phyloP scores from a whole-genome alignment of 2,888 invertebrate species.

The Listrodromus nycthemerus region DNA sequence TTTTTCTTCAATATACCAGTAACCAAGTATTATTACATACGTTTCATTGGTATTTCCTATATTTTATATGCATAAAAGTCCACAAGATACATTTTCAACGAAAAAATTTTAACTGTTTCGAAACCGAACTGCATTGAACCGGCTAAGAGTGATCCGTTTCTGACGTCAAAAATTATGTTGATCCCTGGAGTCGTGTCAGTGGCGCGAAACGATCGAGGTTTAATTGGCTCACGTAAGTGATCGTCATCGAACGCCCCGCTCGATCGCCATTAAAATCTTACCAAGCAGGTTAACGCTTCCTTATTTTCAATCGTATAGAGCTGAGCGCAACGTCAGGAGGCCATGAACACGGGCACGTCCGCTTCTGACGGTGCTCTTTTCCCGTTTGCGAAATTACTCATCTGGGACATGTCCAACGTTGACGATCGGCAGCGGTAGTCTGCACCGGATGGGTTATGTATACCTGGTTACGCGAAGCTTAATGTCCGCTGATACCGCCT shows the following conservation, averaged over 20 bases:
- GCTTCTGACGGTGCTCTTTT: conserved; percentile 68
- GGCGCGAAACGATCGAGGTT: conserved; percentile 21
- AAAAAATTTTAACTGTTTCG: too few species aligned
- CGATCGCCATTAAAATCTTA: conserved; percentile 55
- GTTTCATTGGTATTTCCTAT: too few species aligned
- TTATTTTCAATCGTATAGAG: conserved; percentile 76
- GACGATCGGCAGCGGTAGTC: conserved; percentile 37
- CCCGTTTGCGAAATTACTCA: conserved; percentile 68
- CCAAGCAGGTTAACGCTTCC: conserved; percentile 65
- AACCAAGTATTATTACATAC: too few species aligned
- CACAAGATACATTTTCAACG: neutral
- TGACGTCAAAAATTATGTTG: neutral
- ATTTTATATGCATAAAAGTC: too few species aligned
- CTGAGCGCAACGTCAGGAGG: conserved; percentile 68
- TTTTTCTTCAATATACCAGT: too few species aligned
- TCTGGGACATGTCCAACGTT: conserved; percentile 57
- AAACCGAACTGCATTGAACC: neutral
- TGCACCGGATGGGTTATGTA: conserved; percentile 13
- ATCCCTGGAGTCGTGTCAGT: neutral
- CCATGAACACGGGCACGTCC: conserved; percentile 67
- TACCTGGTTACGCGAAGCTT: neutral
- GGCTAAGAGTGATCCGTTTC: neutral
- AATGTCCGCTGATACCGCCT: neutral
- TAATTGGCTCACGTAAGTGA: conserved; percentile 50
- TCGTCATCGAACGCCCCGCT: conserved; percentile 21